Evolutionary conservation across 2,113 vertebrate species (phyloP).

Genomic region (Epinephelus fuscoguttatus): DNA sequence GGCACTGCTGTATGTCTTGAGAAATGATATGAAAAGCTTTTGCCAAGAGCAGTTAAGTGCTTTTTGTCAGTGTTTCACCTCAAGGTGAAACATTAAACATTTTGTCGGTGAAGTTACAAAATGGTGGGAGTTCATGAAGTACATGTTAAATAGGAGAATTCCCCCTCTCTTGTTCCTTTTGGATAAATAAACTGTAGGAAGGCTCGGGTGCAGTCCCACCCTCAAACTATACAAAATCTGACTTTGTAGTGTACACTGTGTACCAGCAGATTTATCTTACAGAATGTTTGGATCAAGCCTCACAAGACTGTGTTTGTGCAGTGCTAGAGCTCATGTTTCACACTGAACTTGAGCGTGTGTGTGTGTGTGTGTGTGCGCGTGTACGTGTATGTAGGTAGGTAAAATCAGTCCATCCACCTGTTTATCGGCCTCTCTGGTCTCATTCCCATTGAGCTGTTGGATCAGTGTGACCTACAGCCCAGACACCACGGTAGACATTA

Average conservation of each 20-base stretch:
- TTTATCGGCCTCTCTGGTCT: constrained; percentile 50
- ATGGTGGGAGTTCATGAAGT: constrained; percentile 12
- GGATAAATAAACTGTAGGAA: constrained; percentile 42
- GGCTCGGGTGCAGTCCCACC: constrained; percentile 16
- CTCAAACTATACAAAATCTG: constrained; percentile 6
- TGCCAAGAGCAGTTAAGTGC: fast-evolving
- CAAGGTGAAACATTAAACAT: neutral
- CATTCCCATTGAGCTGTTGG: constrained; percentile 27
- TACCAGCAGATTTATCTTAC: constrained; percentile 10
- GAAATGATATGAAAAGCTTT: neutral
- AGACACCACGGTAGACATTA: constrained; percentile 76
- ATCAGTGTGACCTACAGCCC: constrained; percentile 48
- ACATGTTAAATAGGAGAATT: constrained; percentile 18
- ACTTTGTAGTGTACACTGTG: constrained; percentile 28
- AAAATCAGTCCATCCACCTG: constrained; percentile 11
- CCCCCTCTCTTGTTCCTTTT: constrained; percentile 29
- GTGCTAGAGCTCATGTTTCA: constrained; percentile 23
- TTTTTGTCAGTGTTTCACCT: neutral
- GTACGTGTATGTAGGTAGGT: neutral
- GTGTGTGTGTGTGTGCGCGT: neutral
- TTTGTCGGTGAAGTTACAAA: neutral
- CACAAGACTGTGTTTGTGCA: constrained; percentile 31
- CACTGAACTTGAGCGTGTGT: neutral
- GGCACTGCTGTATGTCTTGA: neutral
- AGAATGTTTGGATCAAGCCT: constrained; percentile 10